Percentiles rank a stretch among this genome's conserved stretches.
These are phyloP conservation scores for Orthosia gracilis DNA, from an alignment of 2,888 invertebrate species.

Conservation along the genomic window DNA sequence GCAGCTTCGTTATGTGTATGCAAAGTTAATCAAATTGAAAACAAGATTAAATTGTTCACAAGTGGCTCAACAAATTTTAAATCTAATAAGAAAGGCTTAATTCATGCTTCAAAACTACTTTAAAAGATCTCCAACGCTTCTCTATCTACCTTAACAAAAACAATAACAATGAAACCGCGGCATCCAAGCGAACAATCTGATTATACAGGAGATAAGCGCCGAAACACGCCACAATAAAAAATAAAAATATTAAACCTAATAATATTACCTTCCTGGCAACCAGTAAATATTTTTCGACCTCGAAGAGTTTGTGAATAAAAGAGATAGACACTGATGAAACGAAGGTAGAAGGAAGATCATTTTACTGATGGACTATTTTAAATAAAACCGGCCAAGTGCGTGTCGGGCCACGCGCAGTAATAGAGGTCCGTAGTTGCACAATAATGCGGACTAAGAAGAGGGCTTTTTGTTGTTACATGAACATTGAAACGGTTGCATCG, in stretches of 20 bases:
- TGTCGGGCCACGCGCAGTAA: no score
- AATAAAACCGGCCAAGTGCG: no score
- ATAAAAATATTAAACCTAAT: constrained; percentile 30
- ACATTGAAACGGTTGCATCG: no score
- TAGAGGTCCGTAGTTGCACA: no score
- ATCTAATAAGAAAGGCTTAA: background rate
- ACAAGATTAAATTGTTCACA: no score
- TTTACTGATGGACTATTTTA: no score
- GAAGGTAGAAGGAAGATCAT: no score
- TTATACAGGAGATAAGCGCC: constrained; percentile 44
- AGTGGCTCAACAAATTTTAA: background rate
- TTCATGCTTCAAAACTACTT: constrained; percentile 3
- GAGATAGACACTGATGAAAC: no score
- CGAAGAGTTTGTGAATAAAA: background rate
- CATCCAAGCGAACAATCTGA: constrained; percentile 40
- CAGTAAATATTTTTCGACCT: constrained; percentile 38
- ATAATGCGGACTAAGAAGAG: no score
- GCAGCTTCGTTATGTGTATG: no score
- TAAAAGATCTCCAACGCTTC: constrained; percentile 23
- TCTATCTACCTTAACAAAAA: constrained; percentile 20
- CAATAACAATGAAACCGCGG: constrained; percentile 28
- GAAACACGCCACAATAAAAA: constrained; percentile 20
- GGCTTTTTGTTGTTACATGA: no score
- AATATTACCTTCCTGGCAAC: constrained; percentile 27
- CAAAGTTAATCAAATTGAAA: no score